Evolutionary conservation across 2,113 vertebrate species (phyloP), one percentile per base, ranked within the genome.

Genomic region (Malurus alboscapulatus): DNA sequence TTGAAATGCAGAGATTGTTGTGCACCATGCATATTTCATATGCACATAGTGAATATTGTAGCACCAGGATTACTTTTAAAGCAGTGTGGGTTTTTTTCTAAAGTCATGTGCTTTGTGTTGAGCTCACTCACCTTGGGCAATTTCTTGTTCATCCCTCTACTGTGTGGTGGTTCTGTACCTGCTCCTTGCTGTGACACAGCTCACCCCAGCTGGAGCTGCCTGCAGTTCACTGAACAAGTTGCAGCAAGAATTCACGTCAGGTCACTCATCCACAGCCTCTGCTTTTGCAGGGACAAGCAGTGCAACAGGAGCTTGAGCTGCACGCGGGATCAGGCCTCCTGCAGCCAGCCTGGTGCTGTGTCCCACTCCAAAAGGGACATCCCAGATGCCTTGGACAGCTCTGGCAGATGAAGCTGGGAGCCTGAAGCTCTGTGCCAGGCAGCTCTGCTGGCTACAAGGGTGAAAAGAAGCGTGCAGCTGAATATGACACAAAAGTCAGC

Each of bases 301-400:
- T 54, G 61, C 44, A 38, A 51, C 53, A 58, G 62, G 36, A 63
- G 48, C 38, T 72, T 34, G 58, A 54, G 32, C 38, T 83, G 44
- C 32, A 55, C 80, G 36, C 26, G 26, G 48, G 40, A 63, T 68
- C 26, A 44, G 45, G 27, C 30, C 45, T 92, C 68, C 44, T 55
- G 48, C 71, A 78, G 74, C 42, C 69, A 42, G 57, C 34, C 47
- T 36, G 30, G 3, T 76, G 50, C 67, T 54, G 40, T 57, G 7
- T 24, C 1, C 0, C n/a, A 7, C 50, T 55, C 10, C 1, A 3
- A 45, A 17, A 12, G 26, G 29, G 51, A 62, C 27, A 7, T 59
- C 85, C 44, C 62, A 72, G 40, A 27, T 1, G 4, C 45, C 45
- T 45, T 15, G 11, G 25, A 3, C 10, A 34, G 51, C 67, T 75